Evolutionary conservation across 2,888 invertebrate genomes (phyloP).

Genomic region (Cryptophagus acutangulus): DNA sequence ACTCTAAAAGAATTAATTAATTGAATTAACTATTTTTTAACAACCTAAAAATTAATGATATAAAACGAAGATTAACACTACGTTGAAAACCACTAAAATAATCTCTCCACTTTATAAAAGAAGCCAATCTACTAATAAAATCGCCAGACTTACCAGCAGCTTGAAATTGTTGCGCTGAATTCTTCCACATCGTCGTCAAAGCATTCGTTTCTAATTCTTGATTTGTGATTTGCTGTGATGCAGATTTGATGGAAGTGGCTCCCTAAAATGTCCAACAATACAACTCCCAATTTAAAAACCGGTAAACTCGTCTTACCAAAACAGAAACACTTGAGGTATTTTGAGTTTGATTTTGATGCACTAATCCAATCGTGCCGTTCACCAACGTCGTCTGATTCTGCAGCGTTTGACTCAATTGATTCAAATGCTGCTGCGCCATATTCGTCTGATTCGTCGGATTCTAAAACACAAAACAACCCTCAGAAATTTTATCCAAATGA

Average conservation of each 20-base stretch:
- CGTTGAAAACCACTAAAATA: too few relatives aligned
- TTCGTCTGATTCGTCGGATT: slow-evolving; percentile 28
- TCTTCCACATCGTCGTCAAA: slow-evolving; percentile 74
- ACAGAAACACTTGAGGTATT: slow-evolving; percentile 61
- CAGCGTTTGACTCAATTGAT: slow-evolving; percentile 34
- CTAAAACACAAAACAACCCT: too few relatives aligned
- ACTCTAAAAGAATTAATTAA: too few relatives aligned
- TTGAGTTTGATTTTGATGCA: slow-evolving; percentile 49
- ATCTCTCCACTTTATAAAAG: too few relatives aligned
- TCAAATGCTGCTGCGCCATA: slow-evolving; percentile 37
- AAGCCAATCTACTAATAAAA: too few relatives aligned
- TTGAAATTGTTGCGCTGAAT: slow-evolving; percentile 76
- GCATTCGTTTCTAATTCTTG: slow-evolving; percentile 58
- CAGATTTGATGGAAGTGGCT: slow-evolving; percentile 36
- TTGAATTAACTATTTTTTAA: too few relatives aligned
- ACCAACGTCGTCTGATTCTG: slow-evolving; percentile 36
- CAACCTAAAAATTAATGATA: too few relatives aligned
- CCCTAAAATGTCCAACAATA: slow-evolving; percentile 21
- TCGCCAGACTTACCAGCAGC: slow-evolving; percentile 55
- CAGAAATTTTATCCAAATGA: too few relatives aligned
- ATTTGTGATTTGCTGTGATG: slow-evolving; percentile 14
- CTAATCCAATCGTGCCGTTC: slow-evolving; percentile 48
- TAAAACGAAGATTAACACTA: too few relatives aligned
- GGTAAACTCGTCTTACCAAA: slow-evolving; percentile 53
- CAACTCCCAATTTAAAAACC: not conserved